phyloP scores from a whole-genome alignment of 2,113 vertebrate genomes.

The Furnarius figulus region DNA sequence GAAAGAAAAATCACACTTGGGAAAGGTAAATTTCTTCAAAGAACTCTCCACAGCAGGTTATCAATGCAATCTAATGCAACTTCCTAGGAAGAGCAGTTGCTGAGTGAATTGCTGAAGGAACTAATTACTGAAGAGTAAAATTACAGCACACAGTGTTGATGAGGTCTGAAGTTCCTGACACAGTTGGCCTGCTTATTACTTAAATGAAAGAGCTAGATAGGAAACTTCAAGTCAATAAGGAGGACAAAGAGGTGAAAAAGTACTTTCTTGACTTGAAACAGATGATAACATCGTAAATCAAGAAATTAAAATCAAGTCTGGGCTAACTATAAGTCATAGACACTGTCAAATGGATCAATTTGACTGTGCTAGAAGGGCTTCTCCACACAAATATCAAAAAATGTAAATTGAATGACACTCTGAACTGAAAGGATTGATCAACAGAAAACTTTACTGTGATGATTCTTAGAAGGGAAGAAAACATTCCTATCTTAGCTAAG shows the following conservation, averaged over 20 bases:
- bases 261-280: not conserved
- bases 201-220: not conserved
- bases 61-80: not conserved
- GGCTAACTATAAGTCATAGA: not conserved
- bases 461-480: not conserved
- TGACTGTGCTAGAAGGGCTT: not conserved
- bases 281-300: not conserved
- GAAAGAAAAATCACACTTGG: not conserved
- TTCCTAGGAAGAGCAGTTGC: constrained; percentile 9
- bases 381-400: not conserved
- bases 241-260: not conserved
- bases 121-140: constrained; percentile 17
- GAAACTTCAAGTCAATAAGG: not conserved
- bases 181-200: not conserved
- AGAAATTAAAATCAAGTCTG: not conserved
- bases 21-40: constrained; percentile 36
- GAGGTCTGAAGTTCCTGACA: not conserved
- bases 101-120: constrained; percentile 16
- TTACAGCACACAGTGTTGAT: not conserved
- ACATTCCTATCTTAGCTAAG: not conserved
- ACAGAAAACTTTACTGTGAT: not conserved
- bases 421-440: not conserved
- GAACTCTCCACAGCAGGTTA: constrained; percentile 12
- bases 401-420: not conserved
- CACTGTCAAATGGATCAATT: not conserved